Evolutionary conservation across 2,888 invertebrate genomes (phyloP).

Genomic region (Amiota mariae): DNA sequence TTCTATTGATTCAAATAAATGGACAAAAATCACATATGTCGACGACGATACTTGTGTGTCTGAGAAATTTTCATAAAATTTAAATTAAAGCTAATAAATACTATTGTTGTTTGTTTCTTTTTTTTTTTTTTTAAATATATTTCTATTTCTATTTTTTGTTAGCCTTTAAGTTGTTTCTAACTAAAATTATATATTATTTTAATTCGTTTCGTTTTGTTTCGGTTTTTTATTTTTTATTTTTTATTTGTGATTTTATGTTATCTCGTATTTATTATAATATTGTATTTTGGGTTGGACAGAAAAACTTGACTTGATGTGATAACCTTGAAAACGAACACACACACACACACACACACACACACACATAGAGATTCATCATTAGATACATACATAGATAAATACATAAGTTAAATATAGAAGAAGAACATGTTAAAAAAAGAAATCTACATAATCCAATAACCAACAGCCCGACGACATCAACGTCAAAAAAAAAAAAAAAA

Average conservation of each 20-base stretch:
- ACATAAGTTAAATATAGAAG: neutral
- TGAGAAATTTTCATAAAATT: conserved; percentile 49
- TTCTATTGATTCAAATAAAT: conserved; percentile 14
- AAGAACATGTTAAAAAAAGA: conserved; percentile 26
- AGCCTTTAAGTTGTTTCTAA: conserved; percentile 36
- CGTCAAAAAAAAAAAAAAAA: too few relatives aligned
- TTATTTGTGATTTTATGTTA: conserved; percentile 36
- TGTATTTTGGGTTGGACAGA: conserved; percentile 32
- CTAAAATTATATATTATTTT: conserved; percentile 38
- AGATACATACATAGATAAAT: neutral
- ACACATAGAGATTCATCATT: neutral
- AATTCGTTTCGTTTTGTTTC: conserved; percentile 40
- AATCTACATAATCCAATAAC: conserved; percentile 25
- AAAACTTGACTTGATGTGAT: conserved; percentile 19
- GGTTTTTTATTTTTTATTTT: conserved; percentile 8
- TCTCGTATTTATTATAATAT: conserved; percentile 50
- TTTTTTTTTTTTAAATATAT: conserved; percentile 37
- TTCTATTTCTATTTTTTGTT: conserved; percentile 30
- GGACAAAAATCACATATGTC: neutral
- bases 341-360: neutral
- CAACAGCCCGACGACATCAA: neutral
- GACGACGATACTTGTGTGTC: too few relatives aligned
- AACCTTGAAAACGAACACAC: conserved; percentile 28
- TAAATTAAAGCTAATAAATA: conserved; percentile 68
- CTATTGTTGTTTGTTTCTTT: conserved; percentile 50